Base-by-base conservation (phyloP, 2,113 vertebrate species). In the Lagopus leucura region DNA sequence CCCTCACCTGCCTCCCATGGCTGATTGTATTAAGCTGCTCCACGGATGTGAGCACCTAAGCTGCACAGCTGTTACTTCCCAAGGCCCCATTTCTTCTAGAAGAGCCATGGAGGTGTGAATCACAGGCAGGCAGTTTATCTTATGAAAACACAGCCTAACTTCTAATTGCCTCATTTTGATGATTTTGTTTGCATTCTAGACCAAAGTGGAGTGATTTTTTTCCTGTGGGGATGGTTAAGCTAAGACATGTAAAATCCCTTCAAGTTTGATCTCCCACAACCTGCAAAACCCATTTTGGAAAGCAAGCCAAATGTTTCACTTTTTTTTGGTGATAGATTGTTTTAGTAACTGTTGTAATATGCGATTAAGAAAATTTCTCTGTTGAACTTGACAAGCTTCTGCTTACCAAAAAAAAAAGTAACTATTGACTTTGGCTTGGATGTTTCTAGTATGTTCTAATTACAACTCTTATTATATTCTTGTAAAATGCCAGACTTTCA, bases 401-500 rank as follows among this genome's bases (percentile, higher is more conserved):
- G 72, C 34, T 70, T 58, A 83, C 17, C 63, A 81, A 48, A 55
- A 36, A 54, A 18, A 70, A 43, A 57, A 9, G 24, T 55, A 90
- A 76, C 65, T 81, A 32, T 89, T 95, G 80, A 84, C 65, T 94
- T 96, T 87, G 77, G 48, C 54, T 95, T 65, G 54, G 42, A 69
- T 84, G 82, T 47, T 88, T 93, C 60, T 42, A 86, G 57, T 58
- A 92, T 89, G 21, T 58, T 80, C 30, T 94, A 89, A 92, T 93
- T 95, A 93, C 67, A 40, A 40, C 50, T 60, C 40, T 89, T 92
- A 82, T 77, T 93, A 73, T 70, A 77, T 78, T 89, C 58, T 85
- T n/a, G 60, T 42, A 82, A 91, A 93, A 94, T 88, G 38, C 55
- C 82, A 89, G 86, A 60, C 73, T 88, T 95, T 79, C 74, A 96